These are phyloP conservation scores for Apteryx mantelli DNA, from an alignment of 2,113 vertebrate genomes.

Conservation along the genomic window DNA sequence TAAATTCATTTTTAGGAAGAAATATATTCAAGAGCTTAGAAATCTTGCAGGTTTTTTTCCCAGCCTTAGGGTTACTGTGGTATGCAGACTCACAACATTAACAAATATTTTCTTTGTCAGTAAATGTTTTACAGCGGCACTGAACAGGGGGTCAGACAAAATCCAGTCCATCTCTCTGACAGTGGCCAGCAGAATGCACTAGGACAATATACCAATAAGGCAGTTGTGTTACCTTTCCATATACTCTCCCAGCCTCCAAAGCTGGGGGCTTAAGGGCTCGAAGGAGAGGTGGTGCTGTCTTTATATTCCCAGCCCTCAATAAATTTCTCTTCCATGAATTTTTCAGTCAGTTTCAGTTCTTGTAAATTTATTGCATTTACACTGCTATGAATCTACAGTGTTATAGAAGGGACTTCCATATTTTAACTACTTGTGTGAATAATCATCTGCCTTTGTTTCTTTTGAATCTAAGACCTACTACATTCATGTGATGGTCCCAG, in stretches of 20 bases:
- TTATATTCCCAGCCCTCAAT: neutral
- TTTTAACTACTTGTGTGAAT: neutral
- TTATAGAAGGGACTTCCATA: neutral
- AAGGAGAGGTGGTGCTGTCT: neutral
- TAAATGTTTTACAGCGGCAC: neutral
- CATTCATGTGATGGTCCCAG: neutral
- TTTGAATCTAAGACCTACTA: neutral
- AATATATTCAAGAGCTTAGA: neutral
- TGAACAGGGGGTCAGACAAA: neutral
- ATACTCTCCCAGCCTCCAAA: neutral
- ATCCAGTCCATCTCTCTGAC: accelerated
- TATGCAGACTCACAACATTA: neutral
- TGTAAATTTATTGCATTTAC: no score
- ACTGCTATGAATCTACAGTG: no score
- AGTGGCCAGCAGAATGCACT: neutral
- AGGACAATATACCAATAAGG: neutral
- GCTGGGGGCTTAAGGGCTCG: neutral
- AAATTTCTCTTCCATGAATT: neutral
- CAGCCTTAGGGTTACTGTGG: accelerated
- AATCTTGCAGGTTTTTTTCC: neutral
- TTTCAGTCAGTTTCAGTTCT: neutral
- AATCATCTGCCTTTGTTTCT: neutral
- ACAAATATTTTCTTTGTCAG: neutral
- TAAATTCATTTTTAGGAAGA: neutral
- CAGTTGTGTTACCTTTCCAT: neutral